Base-by-base conservation (phyloP, 2,113 vertebrate genomes). In the Phalacrocorax carbo region DNA sequence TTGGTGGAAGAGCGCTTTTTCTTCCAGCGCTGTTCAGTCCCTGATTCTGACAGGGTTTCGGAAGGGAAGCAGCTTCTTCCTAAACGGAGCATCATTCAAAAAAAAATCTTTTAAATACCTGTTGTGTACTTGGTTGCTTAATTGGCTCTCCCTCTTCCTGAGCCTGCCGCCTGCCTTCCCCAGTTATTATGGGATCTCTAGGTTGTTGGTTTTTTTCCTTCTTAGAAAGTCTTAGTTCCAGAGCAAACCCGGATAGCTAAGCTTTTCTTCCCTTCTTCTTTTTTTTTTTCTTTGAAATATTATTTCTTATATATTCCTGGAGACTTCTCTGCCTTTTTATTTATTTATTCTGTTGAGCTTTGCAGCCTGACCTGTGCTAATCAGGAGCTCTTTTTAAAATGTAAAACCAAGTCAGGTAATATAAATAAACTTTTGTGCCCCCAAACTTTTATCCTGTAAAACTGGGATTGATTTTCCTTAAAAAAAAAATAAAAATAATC, bases 361-460 rank as follows among this genome's bases (percentile, higher is more conserved):
- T 26, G n/a, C 77, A 82, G 82, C 21, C 49, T 70, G 93, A 95
- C 85, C 76, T 84, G 29, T 73, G 62, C 84, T 81, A 92, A 94
- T 93, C 95, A 96, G 92, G 89, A 95, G 80, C 78, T 87, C 93
- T 92, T 91, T 88, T 71, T 54, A 90, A 93, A 82, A 95, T 17
- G 34, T 17, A 88, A 90, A 92, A 36, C 62, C 15, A n/a, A 9
- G 84, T 73, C 83, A 77, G 88, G 77, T 89, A 86, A 91, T n/a
- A 30, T 86, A 96, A 94, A 95, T 82, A 93, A 97, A 96, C 96
- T 95, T 92, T 11, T 46, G 69, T 82, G 82, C 36, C 36, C 40
- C 27, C 7, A 78, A 98, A 98, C 96, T 98, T 98, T 95, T 58
- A 52, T 93, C 36, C 86, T 82, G 6, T 73, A 90, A 94, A 92